phyloP scores from a whole-genome alignment of 2,113 vertebrate species.

The Dipodomys stephensi region DNA sequence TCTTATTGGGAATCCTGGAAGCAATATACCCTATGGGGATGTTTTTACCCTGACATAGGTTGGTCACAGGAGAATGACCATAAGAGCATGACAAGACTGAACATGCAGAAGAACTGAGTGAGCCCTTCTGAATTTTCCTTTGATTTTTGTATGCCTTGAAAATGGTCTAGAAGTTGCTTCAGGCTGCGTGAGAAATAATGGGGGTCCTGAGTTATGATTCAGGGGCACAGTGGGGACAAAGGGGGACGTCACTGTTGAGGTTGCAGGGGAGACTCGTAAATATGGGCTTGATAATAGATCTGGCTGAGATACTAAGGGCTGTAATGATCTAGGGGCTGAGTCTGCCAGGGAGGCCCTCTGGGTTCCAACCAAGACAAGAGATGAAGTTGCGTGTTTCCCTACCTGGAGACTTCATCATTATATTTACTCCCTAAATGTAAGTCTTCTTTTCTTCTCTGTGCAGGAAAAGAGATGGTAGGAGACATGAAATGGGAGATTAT shows the following conservation, averaged over 20 bases:
- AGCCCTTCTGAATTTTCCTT: neutral
- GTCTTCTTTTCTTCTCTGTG: neutral
- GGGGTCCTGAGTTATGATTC: neutral
- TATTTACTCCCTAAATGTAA: neutral
- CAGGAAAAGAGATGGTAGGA: neutral
- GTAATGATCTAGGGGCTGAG: neutral
- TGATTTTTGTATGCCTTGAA: neutral
- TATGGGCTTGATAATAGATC: neutral
- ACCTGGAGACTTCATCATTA: neutral
- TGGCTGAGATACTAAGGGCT: neutral
- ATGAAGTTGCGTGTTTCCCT: constrained; percentile 5
- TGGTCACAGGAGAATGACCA: neutral
- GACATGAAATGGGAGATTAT: neutral
- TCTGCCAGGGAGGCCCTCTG: neutral
- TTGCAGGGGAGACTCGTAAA: neutral
- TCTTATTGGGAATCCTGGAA: neutral
- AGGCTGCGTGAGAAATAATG: neutral
- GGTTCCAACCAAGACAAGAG: neutral
- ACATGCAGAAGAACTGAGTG: neutral
- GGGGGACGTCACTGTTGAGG: neutral
- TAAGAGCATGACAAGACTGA: neutral
- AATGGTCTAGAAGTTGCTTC: neutral
- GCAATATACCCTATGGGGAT: neutral
- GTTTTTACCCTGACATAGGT: neutral
- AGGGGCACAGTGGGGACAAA: neutral